Base-by-base conservation (phyloP, 2,888 invertebrate species). In the Drosophila setosimentum region DNA sequence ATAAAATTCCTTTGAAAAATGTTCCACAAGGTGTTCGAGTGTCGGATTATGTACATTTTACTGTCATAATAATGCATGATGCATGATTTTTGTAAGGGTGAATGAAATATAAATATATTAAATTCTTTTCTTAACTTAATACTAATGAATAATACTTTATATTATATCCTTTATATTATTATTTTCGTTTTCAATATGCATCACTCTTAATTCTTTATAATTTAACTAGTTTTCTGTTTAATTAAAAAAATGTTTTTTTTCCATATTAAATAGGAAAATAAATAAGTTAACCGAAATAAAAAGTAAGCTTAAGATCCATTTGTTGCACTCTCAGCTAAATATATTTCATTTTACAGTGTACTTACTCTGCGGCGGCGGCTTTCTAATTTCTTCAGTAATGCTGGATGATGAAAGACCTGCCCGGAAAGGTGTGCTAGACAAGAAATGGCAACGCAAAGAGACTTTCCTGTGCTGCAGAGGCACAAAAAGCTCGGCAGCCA, bases 361-460 rank as follows among this genome's bases (percentile, higher is more conserved):
- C 35, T 7, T 61, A 51, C 35, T 7, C n/a, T 16, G 58, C 8
- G 10, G 13, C 42, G n/a, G 24, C 40, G 16, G 24, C 7, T 21
- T 42, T 21, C 11, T 50, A 18, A 35, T 51, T 45, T 42, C 29
- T 61, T 68, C 57, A 32, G 53, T 35, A 45, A 59, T 49, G 63
- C 53, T 30, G 53, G 4, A 48, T 40, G 62, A 30, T 69, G 62
- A 63, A 27, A 30, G 58, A 53, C 32, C 32, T 51, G 58, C 13
- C 13, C 13, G n/a, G 18, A 61, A 61, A 57, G 51, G 59, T 35
- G 27, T 32, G 6, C 32, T 1, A 27, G 16, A 32, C 53, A 42
- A 59, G 32, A 27, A 67, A 48, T 33, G n/a, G 54, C 54, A 54
- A 40, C 45, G 33, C 51, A 58, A 53, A 51, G 30, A n/a, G 55